Evolutionary conservation across 2,888 invertebrate genomes (phyloP).

Genomic region (Cephus runcator): DNA sequence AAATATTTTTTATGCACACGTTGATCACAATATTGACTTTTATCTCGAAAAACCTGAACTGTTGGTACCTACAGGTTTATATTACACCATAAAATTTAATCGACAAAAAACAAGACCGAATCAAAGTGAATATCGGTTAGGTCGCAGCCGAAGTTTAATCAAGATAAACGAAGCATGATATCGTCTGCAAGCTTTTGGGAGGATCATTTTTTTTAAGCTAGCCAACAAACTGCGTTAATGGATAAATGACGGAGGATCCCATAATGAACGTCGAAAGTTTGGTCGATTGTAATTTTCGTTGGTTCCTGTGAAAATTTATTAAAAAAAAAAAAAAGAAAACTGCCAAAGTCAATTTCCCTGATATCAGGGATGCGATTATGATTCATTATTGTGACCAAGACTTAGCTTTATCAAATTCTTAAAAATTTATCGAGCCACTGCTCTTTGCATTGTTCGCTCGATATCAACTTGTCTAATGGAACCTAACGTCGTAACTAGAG

Average conservation of each 20-base stretch:
- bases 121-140: not conserved
- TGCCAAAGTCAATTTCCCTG: no score
- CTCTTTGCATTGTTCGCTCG: no score
- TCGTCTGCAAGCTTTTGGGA: not conserved
- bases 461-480: no score
- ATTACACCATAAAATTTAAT: not conserved
- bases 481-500: no score
- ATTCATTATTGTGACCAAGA: no score
- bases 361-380: no score
- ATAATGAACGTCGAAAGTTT: not conserved
- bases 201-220: not conserved
- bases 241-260: not conserved
- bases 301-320: not conserved
- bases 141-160: not conserved
- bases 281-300: not conserved
- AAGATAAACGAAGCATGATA: not conserved
- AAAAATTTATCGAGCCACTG: no score
- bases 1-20: no score
- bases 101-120: not conserved
- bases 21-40: no score
- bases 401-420: no score
- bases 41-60: not conserved
- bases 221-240: not conserved
- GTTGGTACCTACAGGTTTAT: not conserved
- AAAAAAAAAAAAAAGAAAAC: no score